These are phyloP conservation scores for Scaptodrosophila lebanonensis DNA, from an alignment of 1,140 invertebrate species.

Conservation along the genomic window DNA sequence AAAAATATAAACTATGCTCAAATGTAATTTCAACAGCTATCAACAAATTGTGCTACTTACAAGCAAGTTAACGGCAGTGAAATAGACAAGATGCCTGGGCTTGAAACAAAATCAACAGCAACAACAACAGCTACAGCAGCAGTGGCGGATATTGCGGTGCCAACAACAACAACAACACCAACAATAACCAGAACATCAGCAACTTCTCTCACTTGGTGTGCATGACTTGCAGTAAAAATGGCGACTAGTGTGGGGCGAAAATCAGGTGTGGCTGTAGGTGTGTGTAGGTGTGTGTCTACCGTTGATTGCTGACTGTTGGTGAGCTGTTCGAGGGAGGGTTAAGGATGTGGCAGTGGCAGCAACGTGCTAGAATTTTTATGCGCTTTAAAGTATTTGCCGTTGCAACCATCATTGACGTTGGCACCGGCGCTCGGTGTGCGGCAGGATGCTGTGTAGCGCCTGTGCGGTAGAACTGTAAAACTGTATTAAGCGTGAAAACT, in stretches of 20 bases:
- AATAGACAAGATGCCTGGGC: slow-evolving; percentile 49
- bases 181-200: slow-evolving; percentile 29
- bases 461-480: no score
- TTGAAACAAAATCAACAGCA: slow-evolving; percentile 20
- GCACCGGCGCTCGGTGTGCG: neutral
- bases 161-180: slow-evolving; percentile 4
- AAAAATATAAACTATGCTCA: slow-evolving; percentile 56
- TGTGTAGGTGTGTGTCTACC: slow-evolving; percentile 18
- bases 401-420: slow-evolving; percentile 32
- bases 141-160: no score
- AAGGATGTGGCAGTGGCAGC: slow-evolving; percentile 22
- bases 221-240: slow-evolving; percentile 71
- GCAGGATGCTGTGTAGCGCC: slow-evolving; percentile 27
- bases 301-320: slow-evolving; percentile 64
- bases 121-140: slow-evolving; percentile 20
- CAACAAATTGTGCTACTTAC: slow-evolving; percentile 75
- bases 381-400: slow-evolving; percentile 72
- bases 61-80: slow-evolving; percentile 70
- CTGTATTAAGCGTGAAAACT: slow-evolving; percentile 71
- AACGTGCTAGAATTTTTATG: slow-evolving; percentile 74
- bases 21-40: slow-evolving; percentile 73
- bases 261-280: slow-evolving; percentile 5
- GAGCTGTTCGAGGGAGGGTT: neutral
- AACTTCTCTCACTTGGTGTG: slow-evolving; percentile 59
- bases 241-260: slow-evolving; percentile 15